phyloP scores from a whole-genome alignment of 2,113 vertebrate species.

The Hyla sarda region DNA sequence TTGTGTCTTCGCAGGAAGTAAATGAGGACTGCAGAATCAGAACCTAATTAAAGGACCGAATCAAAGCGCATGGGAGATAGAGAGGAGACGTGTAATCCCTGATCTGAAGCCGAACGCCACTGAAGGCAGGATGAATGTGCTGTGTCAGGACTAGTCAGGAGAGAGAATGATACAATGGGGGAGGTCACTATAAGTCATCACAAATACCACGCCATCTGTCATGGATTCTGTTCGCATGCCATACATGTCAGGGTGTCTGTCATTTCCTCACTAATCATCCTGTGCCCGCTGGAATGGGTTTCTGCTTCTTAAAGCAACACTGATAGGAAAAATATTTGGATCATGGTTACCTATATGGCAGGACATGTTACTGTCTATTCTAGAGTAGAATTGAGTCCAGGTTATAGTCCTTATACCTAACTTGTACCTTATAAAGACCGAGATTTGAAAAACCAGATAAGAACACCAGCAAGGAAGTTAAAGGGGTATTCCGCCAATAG shows the following conservation, averaged over 20 bases:
- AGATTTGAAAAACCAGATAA: no score
- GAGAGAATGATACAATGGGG: conserved; percentile 12
- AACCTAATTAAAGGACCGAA: conserved; percentile 45
- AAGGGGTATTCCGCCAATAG: no score
- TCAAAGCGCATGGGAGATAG: conserved; percentile 35
- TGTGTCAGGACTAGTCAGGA: conserved; percentile 12
- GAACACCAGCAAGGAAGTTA: no score
- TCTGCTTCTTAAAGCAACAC: not conserved
- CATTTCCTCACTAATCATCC: conserved; percentile 25
- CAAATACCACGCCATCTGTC: conserved; percentile 34
- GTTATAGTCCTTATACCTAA: no score
- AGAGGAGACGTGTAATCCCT: conserved; percentile 23
- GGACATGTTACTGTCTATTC: not conserved
- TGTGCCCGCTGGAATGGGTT: not conserved
- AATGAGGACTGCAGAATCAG: conserved; percentile 17
- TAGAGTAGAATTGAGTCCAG: no score
- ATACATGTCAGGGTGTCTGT: not conserved
- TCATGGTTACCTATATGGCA: not conserved
- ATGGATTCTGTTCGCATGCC: conserved; percentile 17
- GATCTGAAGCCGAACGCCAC: conserved; percentile 20
- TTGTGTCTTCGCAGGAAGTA: conserved; percentile 26
- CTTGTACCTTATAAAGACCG: no score
- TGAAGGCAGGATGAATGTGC: conserved; percentile 29
- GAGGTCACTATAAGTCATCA: conserved; percentile 33
- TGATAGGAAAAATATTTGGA: not conserved